Base-by-base conservation (phyloP, 2,113 vertebrate genomes). In the Myotis brandtii region DNA sequence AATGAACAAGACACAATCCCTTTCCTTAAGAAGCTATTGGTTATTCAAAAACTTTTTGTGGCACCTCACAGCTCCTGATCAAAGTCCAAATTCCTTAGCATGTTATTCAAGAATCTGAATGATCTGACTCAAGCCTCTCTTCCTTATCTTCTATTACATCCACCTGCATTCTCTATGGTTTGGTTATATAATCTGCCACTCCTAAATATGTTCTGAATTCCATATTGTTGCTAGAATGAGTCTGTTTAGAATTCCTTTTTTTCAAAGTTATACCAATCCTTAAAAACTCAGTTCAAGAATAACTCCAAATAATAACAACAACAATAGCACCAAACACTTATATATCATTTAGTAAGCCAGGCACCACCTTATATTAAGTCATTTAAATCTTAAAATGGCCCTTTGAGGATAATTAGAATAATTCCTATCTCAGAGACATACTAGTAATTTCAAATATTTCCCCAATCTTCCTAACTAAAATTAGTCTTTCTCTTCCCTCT, bases 281-380 rank as follows among this genome's bases (percentile, higher is more conserved):
- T 95, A 91, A 81, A 96, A 96, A 79, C 4, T 72, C 50, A 86
- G 30, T 50, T 79, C 48, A 95, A 91, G n/a, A 92, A 80, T 21
- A 79, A 34, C 48, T 54, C 79, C 79, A 82, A 70, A 89, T 16
- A 95, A 30, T 21, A 73, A 25, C 6, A 75, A 81, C 12, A 79
- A n/a, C 34, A 86, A 70, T 16, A 91, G 54, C 54, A 92, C 23
- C 37, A 79, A 94, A 32, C 5, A 75, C 54, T 95, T 70, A 91
- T 30, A 92, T 30, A 69, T 8, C 34, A 81, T 59, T 81, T 54
- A 62, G 32, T 89, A 21, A 76, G 30, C 84, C 40, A 77, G 16
- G 8, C 2, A 84, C 2, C 0, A 25, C 10, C 54, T 87, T 7
- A 56, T 56, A 81, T 32, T 34, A 88, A 69, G 40, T 79, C 69